phyloP scores from a whole-genome alignment of 2,888 invertebrate genomes.

The Ferdinandea cuprea region DNA sequence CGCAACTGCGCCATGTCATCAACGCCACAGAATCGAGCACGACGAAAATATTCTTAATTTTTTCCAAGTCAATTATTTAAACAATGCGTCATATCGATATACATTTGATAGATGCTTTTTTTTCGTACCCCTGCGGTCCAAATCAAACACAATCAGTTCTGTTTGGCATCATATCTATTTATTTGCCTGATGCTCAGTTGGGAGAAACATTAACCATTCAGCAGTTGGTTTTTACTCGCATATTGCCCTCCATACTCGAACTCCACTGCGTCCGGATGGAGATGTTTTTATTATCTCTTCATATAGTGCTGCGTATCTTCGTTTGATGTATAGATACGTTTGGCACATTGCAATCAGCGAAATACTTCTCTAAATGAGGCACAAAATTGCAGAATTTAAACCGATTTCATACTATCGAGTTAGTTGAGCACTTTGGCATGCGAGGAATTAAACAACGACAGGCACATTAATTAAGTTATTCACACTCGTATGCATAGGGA shows the following conservation, averaged over 20 bases:
- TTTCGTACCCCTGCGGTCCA: slow-evolving; percentile 39
- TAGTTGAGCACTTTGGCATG: slow-evolving; percentile 62
- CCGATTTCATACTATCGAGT: slow-evolving; percentile 70
- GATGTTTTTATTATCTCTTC: slow-evolving; percentile 39
- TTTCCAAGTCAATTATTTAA: slow-evolving; percentile 77
- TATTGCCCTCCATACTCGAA: slow-evolving; percentile 11
- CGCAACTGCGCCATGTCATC: slow-evolving; percentile 72
- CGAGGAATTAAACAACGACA: slow-evolving; percentile 61
- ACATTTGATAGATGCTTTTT: slow-evolving; percentile 81
- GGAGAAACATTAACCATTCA: slow-evolving; percentile 25
- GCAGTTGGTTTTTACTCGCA: slow-evolving; percentile 48
- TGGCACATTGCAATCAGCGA: slow-evolving; percentile 54
- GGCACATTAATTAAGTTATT: slow-evolving; percentile 72
- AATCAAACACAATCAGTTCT: slow-evolving; percentile 66
- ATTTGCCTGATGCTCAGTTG: slow-evolving; percentile 28
- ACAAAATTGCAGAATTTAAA: slow-evolving; percentile 61
- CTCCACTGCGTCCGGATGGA: background rate
- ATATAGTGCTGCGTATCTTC: slow-evolving; percentile 32
- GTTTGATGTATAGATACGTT: slow-evolving; percentile 44
- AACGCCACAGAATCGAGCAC: slow-evolving; percentile 61
- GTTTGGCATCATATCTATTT: slow-evolving; percentile 71
- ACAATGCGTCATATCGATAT: slow-evolving; percentile 82
- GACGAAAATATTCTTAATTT: slow-evolving; percentile 70
- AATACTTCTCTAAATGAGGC: slow-evolving; percentile 62
- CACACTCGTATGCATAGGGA: slow-evolving; percentile 62